These are phyloP conservation scores for Hymenochirus boettgeri DNA, from an alignment of 2,113 vertebrate species.

Conservation along the genomic window DNA sequence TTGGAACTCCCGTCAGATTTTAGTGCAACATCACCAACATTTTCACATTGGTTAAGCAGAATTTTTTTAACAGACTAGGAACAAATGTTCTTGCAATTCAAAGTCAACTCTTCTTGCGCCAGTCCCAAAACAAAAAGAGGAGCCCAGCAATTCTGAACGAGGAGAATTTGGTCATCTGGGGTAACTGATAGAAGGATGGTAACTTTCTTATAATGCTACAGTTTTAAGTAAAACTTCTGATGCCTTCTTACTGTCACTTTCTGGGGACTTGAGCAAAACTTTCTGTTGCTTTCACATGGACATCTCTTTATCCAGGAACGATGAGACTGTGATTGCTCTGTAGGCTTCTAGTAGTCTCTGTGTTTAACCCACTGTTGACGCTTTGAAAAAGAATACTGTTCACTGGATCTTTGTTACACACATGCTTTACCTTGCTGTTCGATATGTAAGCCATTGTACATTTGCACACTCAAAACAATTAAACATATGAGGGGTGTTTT, in stretches of 20 bases:
- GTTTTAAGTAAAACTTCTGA: slow-evolving; percentile 53
- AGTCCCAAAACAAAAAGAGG: slow-evolving; percentile 51
- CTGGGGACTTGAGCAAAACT: slow-evolving; percentile 44
- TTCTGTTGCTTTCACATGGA: slow-evolving; percentile 29
- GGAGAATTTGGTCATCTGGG: slow-evolving; percentile 48
- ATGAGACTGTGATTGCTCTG: neutral
- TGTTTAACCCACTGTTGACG: slow-evolving; percentile 29
- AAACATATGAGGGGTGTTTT: fast-evolving
- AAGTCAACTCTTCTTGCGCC: slow-evolving; percentile 52
- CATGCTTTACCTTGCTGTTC: slow-evolving; percentile 20
- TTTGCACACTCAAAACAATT: neutral
- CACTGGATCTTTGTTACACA: slow-evolving; percentile 1
- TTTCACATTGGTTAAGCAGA: slow-evolving; percentile 47
- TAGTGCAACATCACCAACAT: slow-evolving; percentile 18
- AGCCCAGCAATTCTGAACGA: slow-evolving; percentile 47
- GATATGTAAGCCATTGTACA: slow-evolving; percentile 35
- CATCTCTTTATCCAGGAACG: slow-evolving; percentile 22
- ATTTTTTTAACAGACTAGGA: slow-evolving; percentile 49
- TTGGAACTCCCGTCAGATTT: slow-evolving; percentile 16
- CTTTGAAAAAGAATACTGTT: slow-evolving; percentile 45
- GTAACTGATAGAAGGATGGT: slow-evolving; percentile 49
- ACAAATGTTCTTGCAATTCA: slow-evolving; percentile 47
- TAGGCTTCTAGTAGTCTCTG: slow-evolving; percentile 7
- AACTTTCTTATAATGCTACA: slow-evolving; percentile 51
- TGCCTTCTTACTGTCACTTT: slow-evolving; percentile 37